Conservation (phyloP, 1,140 invertebrate species). For the Acyrthosiphon pisum region DNA sequence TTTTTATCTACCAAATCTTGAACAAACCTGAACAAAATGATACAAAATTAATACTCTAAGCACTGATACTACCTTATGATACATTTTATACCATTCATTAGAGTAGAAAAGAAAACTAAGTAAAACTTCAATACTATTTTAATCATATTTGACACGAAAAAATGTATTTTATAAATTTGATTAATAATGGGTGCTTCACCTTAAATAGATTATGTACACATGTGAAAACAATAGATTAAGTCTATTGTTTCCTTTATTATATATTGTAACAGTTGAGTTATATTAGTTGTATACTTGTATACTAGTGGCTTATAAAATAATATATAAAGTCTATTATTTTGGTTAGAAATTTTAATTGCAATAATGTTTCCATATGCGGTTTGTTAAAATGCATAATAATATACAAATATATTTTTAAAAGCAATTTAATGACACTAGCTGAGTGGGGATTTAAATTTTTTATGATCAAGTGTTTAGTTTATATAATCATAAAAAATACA, state of each 20-base stretch:
- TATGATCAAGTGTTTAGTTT: not conserved
- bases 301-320: too few relatives aligned
- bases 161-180: not conserved
- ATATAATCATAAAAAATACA: not conserved
- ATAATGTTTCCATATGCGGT: too few relatives aligned
- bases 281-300: too few relatives aligned
- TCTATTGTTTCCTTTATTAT: too few relatives aligned
- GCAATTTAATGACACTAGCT: not conserved
- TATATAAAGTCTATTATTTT: not conserved
- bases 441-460: not conserved
- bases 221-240: too few relatives aligned
- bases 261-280: too few relatives aligned
- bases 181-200: not conserved
- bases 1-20: slow-evolving; percentile 23
- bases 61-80: too few relatives aligned
- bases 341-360: not conserved
- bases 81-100: not conserved
- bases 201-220: not conserved
- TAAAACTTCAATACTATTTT: not conserved
- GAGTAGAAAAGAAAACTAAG: not conserved
- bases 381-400: not conserved
- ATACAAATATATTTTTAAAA: not conserved
- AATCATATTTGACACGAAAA: not conserved
- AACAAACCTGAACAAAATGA: slow-evolving; percentile 29
- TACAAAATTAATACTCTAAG: not conserved